Percentiles rank a stretch among this genome's conserved stretches.
phyloP scores from a whole-genome alignment of 1,140 invertebrate genomes.

The Lethocerus indicus region DNA sequence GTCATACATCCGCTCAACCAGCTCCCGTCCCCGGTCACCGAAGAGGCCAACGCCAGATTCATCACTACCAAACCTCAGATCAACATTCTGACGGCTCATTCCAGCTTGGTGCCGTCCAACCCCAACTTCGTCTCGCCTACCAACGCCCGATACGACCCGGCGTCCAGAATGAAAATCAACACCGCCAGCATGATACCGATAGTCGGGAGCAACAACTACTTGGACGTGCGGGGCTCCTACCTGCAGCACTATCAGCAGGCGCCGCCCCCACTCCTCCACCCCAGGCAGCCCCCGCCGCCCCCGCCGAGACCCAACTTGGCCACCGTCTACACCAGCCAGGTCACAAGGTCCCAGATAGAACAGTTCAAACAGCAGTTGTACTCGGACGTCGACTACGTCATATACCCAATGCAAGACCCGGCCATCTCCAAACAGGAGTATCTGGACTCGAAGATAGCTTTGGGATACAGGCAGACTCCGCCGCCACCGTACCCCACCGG shows the following conservation, averaged over 20 bases:
- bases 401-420: conserved; percentile 75
- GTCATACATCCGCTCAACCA: conserved; percentile 13
- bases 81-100: conserved; percentile 45
- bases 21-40: conserved; percentile 23
- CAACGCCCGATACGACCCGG: conserved; percentile 22
- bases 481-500: conserved; percentile 31
- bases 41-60: conserved; percentile 44
- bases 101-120: conserved; percentile 31
- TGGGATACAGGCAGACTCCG: conserved; percentile 19
- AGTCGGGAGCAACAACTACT: conserved; percentile 45
- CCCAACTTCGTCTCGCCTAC: conserved; percentile 26
- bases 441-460: conserved; percentile 60
- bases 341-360: conserved; percentile 39
- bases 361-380: conserved; percentile 74
- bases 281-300: conserved; percentile 31
- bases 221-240: conserved; percentile 41
- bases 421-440: conserved; percentile 78
- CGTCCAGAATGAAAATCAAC: conserved; percentile 33
- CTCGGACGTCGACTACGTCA: conserved; percentile 77
- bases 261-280: conserved; percentile 30
- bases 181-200: conserved; percentile 24
- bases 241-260: conserved; percentile 21
- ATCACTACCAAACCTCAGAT: conserved; percentile 47
- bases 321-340: conserved; percentile 19
- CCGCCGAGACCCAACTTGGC: conserved; percentile 25